Evolutionary conservation across 2,797 vertebrate genomes (phyloP), one percentile per base, ranked within the genome.

Genomic region (Euphonia xanthogaster): DNA sequence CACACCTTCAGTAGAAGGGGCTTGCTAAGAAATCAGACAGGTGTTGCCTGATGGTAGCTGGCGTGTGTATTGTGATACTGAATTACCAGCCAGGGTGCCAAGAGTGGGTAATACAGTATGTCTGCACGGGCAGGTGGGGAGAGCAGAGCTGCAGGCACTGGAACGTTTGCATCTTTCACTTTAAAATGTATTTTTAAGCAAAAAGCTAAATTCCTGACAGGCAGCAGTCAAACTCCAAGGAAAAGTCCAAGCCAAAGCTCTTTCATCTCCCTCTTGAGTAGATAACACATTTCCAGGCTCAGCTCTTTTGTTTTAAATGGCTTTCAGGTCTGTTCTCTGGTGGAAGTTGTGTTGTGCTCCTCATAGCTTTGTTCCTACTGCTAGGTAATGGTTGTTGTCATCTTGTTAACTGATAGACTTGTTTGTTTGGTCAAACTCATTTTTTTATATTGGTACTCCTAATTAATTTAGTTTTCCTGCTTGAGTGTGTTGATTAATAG

Each of bases 61-160:
- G 96, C 14, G 44, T 93, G 94, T 92, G 90, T 87, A 77, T 96
- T 97, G 96, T 85, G 96, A 94, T 97, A 96, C 97, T 96, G 96
- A 98, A 97, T 98, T 98, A 98, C 97, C 68, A 94, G 77, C 77
- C 87, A 42, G 87, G 70, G 88, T 98, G 98, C 98, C 98, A 98
- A 97, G 97, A 97, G 98, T 93, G 72, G 98, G 98, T 98, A 98
- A 99, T 97, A 97, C 88, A 98, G 97, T 97, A 96, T 98, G 97
- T 98, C 96, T 96, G 96, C 96, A 74, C 78, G 97, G 98, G 98
- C 98, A 98, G 98, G 98, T 98, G 98, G 96, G 96, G 97, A 94
- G 17, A 95, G 98, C 88, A 93, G 97, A 98, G 98, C 97, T 97
- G 90, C 90, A 96, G 97, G 98, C 97, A 55, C 88, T 97, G 97